Evolutionary conservation across 2,888 invertebrate genomes (phyloP).

Genomic region (Muschampia plurimacula): DNA sequence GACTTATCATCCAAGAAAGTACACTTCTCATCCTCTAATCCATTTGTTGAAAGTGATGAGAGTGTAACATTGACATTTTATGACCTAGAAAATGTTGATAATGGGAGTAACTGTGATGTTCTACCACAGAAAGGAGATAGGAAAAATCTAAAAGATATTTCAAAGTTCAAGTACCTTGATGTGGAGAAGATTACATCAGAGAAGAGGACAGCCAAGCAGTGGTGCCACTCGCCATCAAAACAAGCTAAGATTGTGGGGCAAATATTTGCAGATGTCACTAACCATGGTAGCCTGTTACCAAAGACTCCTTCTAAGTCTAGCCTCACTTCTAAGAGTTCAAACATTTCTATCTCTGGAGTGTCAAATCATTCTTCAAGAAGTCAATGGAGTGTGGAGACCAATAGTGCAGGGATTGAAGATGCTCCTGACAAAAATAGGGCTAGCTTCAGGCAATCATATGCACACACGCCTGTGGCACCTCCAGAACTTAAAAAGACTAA

Average conservation of each 20-base stretch:
- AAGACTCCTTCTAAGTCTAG: constrained; percentile 78
- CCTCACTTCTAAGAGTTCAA: constrained; percentile 67
- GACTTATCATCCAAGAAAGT: constrained; percentile 73
- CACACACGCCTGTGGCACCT: constrained; percentile 63
- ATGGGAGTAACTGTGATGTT: constrained; percentile 57
- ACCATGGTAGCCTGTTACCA: constrained; percentile 60
- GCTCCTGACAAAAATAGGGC: constrained; percentile 61
- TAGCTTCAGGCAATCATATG: constrained; percentile 56
- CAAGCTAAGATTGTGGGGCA: constrained; percentile 66
- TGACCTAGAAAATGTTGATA: constrained; percentile 70
- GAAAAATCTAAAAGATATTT: constrained; percentile 62
- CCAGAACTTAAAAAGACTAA: constrained; percentile 71
- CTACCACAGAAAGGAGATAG: constrained; percentile 51
- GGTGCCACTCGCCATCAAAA: constrained; percentile 74
- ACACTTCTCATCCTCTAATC: constrained; percentile 76
- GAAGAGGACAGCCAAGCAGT: constrained; percentile 66
- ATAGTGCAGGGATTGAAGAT: constrained; percentile 55
- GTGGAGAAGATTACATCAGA: constrained; percentile 68
- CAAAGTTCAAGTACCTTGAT: constrained; percentile 79
- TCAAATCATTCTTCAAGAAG: constrained; percentile 54
- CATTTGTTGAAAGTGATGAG: constrained; percentile 80
- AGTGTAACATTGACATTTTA: constrained; percentile 81
- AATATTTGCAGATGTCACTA: constrained; percentile 69
- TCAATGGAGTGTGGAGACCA: constrained; percentile 66
- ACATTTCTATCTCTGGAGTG: constrained; percentile 64